phyloP scores from a whole-genome alignment of 2,888 invertebrate genomes.

The Monopis laevigella region DNA sequence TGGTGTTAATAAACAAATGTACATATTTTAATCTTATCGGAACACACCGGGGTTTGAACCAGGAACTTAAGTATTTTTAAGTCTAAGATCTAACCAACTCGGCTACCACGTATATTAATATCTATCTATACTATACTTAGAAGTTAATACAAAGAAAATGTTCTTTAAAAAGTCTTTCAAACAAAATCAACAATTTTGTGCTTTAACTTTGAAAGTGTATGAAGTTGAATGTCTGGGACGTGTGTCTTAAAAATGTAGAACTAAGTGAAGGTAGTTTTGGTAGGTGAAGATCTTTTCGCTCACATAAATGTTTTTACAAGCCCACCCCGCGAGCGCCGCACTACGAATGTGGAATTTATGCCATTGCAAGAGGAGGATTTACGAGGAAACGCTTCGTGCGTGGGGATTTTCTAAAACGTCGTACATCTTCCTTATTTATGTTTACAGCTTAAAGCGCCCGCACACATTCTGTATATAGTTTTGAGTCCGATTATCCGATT shows the following conservation, averaged over 20 bases:
- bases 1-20: too few relatives aligned
- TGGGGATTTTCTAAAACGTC: conserved; percentile 59
- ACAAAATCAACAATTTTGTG: too few relatives aligned
- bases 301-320: conserved; percentile 13
- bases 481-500: conserved; percentile 64
- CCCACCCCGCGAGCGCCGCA: conserved; percentile 13
- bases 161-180: too few relatives aligned
- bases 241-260: conserved; percentile 6
- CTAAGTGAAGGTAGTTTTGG: conserved; percentile 10
- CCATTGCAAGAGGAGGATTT: conserved; percentile 51
- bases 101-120: too few relatives aligned
- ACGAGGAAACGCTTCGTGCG: conserved; percentile 44
- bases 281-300: conserved; percentile 8
- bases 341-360: conserved; percentile 44
- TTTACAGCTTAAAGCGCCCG: conserved; percentile 57
- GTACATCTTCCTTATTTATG: conserved; percentile 63
- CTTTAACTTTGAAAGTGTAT: not conserved
- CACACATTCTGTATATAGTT: conserved; percentile 46
- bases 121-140: too few relatives aligned
- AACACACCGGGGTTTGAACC: too few relatives aligned
- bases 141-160: too few relatives aligned
- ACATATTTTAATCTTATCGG: too few relatives aligned
- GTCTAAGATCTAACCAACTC: too few relatives aligned
- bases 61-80: too few relatives aligned
- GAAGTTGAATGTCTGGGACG: conserved; percentile 1